Conservation (phyloP, 2,797 vertebrate species). For the Lacerta viridis region DNA sequence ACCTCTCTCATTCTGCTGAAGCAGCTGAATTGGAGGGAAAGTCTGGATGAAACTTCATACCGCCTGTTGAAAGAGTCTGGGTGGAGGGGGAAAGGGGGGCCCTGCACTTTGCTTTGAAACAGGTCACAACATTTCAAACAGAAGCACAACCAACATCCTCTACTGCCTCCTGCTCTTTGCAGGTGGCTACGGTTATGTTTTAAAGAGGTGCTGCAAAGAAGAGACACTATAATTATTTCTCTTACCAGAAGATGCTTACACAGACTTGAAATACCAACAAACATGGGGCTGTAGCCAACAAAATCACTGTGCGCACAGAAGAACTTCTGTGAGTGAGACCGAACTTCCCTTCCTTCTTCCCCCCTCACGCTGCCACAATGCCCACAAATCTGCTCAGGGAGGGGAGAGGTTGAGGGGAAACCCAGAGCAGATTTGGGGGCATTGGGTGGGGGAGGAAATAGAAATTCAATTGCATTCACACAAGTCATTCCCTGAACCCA, state of each 20-base stretch:
- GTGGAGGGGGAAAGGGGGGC: conserved; percentile 7
- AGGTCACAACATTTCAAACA: conserved; percentile 1
- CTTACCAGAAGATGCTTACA: background rate
- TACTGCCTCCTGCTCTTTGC: background rate
- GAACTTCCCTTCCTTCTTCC: too few species aligned
- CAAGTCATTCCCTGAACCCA: too few species aligned
- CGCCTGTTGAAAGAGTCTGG: conserved; percentile 5
- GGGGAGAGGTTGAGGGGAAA: too few species aligned
- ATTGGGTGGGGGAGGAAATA: too few species aligned
- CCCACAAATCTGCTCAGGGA: too few species aligned
- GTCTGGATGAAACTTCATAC: background rate
- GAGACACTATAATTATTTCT: conserved; percentile 4
- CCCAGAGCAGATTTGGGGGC: too few species aligned
- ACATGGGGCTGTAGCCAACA: too few species aligned
- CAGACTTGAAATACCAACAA: background rate
- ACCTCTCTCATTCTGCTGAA: background rate
- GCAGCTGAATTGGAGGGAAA: background rate
- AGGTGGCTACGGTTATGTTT: background rate
- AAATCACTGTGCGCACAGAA: too few species aligned
- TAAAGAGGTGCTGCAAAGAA: background rate
- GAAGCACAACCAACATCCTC: background rate
- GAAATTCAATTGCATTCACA: too few species aligned
- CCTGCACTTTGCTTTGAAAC: conserved; percentile 6
- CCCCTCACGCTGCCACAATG: too few species aligned
- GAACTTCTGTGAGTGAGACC: too few species aligned